Base-by-base conservation (phyloP, 2,797 vertebrate genomes). In the Ceyx erithaca region DNA sequence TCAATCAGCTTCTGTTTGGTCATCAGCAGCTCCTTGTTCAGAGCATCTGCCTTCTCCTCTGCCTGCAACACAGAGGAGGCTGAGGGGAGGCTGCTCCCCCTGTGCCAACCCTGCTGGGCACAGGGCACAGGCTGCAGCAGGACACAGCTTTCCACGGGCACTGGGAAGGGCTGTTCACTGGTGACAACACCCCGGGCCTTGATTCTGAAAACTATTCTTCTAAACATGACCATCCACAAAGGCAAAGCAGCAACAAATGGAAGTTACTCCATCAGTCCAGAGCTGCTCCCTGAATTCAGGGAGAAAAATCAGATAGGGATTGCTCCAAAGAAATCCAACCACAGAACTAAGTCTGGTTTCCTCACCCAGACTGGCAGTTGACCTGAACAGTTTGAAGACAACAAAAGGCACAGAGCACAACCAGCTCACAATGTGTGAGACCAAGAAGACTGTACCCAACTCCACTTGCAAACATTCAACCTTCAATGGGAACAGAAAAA, bases 1-100 rank as follows among this genome's bases (percentile, higher is more conserved):
- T 99, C 99, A 46, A 99, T 99, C 95, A 99, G 87, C 94, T 99
- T 99, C 97, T 99, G 99, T 96, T 99, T 99, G 95, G 99, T 99
- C 98, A 99, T 99, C 69, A 99, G 98, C 84, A 99, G 95, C 92
- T 99, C 99, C 97, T 99, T 99, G 96, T 99, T 99, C 83, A 99
- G 97, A 40, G 99, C 99, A 25, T 99, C 99, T 33, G 99, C 98
- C 94, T 99, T 99, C 90, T 99, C 99, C 94, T 99, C 99, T 1
- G 99, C 99, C 99, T 99, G 94, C 12, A 96, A 97, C 51, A 81
- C 55, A 75, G n/a, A 0, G 45, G 17, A 55, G 31, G 16, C 89
- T 72, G 86, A 33, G n/a, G 67, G 62, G 55, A 10, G 46, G 49
- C 61, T 26, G 63, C n/a, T 45, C 41, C 33, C 22, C 35, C 59